These are phyloP conservation scores for Rhea americana DNA, from an alignment of 2,113 vertebrate species.

Conservation along the genomic window DNA sequence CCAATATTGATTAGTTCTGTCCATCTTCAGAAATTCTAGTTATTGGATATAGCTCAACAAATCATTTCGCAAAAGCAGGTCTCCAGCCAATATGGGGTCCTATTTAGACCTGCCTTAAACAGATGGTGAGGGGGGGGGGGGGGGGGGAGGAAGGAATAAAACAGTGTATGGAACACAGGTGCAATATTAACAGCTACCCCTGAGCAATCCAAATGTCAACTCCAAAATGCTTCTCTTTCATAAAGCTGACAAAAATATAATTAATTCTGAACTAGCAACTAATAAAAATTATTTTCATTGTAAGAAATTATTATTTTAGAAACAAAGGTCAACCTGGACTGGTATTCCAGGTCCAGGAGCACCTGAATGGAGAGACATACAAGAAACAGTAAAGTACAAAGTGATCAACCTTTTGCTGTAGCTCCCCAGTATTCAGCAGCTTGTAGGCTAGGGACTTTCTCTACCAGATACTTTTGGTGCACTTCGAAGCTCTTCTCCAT, in stretches of 20 bases:
- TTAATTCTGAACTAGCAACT: not conserved
- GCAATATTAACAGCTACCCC: not conserved
- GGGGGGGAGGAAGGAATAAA: not conserved
- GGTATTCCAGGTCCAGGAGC: not conserved
- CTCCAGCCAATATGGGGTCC: not conserved
- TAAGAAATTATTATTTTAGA: not conserved
- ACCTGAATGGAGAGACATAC: not conserved
- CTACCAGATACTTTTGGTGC: not conserved
- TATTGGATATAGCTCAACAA: not conserved
- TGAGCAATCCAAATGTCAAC: not conserved
- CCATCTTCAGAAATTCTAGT: not conserved
- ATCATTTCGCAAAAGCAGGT: not conserved
- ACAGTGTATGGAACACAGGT: not conserved
- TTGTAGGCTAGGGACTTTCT: not conserved
- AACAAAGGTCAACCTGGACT: not conserved
- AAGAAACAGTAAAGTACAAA: not conserved
- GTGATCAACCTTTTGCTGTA: fast-evolving
- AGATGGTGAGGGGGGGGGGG: not conserved
- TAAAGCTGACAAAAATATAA: not conserved
- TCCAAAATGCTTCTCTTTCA: not conserved
- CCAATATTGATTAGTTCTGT: not conserved
- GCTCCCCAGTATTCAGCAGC: not conserved
- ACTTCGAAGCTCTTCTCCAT: not conserved
- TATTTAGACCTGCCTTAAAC: not conserved
- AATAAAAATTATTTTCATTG: not conserved